Evolutionary conservation across 2,888 invertebrate genomes (phyloP), one percentile per base, ranked within the genome.

Genomic region (Acanthosoma haemorrhoidale): DNA sequence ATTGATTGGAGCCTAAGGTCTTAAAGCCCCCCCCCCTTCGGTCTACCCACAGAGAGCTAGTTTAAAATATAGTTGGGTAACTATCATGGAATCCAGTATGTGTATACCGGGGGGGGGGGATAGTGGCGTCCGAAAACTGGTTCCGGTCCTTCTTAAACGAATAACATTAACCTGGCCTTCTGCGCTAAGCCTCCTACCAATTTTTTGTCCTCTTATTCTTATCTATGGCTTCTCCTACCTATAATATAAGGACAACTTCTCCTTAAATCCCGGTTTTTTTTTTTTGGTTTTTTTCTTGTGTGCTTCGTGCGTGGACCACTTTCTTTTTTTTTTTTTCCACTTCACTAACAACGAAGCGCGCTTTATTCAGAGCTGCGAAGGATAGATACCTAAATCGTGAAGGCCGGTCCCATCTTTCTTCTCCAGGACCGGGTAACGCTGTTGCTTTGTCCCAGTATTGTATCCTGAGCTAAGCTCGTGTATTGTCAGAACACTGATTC

Each of bases 41-140:
- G 25, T 18, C 64, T 36, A 31, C 29, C n/a, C n/a, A n/a, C n/a
- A n/a, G n/a, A n/a, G n/a, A n/a, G n/a, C 60, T 21, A 18, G 32
- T 21, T 8, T 43, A 38, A 64, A 43, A 43, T 64, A 64, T 64
- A 64, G 64, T 64, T 64, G 15, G 39, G 31, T 41, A 64, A 64
- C 64, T 64, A 64, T 64, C 41, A 41, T 64, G 43, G 43, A 64
- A 64, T 64, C 64, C 64, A 16, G 64, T 16, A 16, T 25, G n/a
- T n/a, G n/a, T n/a, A n/a, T n/a, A 9, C 29, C 8, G 5, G 11
- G 8, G 58, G 25, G n/a, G 64, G 64, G 51, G 21, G 51, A 25
- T 25, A 25, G 25, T 51, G 51, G 25, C 51, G 51, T 38, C 41
- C 41, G 8, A 36, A 58, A 64, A 64, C 64, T 64, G 64, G 64